phyloP scores from a whole-genome alignment of 2,888 invertebrate species.

The Drosophila tanythrix region DNA sequence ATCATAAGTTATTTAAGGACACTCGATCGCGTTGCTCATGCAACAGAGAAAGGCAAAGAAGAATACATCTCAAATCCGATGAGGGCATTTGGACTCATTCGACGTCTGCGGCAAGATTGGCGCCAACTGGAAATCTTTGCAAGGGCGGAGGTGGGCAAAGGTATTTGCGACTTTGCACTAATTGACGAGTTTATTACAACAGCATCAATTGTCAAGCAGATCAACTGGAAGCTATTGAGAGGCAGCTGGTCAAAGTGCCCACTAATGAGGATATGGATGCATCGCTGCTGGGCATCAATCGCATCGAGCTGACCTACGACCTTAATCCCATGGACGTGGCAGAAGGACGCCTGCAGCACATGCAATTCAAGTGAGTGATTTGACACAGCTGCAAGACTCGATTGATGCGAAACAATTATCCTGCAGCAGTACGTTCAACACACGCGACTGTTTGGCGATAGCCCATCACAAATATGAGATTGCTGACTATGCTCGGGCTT shows the following conservation, averaged over 20 bases:
- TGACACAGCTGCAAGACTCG: neutral
- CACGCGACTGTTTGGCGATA: constrained; percentile 49
- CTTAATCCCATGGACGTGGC: constrained; percentile 44
- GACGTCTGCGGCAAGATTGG: constrained; percentile 62
- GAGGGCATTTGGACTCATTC: constrained; percentile 44
- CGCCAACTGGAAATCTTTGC: constrained; percentile 27
- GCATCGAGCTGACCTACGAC: constrained; percentile 51
- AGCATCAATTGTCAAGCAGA: constrained; percentile 7
- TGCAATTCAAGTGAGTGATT: constrained; percentile 43
- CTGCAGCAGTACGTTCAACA: constrained; percentile 30
- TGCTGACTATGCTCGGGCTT: constrained; percentile 36
- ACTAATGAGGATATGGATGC: constrained; percentile 34
- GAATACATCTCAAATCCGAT: constrained; percentile 53
- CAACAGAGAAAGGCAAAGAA: constrained; percentile 8
- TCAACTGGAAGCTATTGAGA: constrained; percentile 21
- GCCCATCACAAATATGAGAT: constrained; percentile 39
- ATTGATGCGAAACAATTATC: neutral
- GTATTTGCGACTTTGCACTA: constrained; percentile 13
- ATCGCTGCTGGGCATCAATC: constrained; percentile 34
- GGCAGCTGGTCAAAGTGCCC: constrained; percentile 25
- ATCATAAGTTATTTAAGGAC: constrained; percentile 39
- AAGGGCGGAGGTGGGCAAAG: constrained; percentile 10
- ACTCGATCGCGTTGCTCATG: constrained; percentile 1
- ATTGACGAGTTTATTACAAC: neutral
- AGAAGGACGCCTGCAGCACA: constrained; percentile 34